Base-by-base conservation (phyloP, 2,888 invertebrate species). In the Cecidostiba fungosa region DNA sequence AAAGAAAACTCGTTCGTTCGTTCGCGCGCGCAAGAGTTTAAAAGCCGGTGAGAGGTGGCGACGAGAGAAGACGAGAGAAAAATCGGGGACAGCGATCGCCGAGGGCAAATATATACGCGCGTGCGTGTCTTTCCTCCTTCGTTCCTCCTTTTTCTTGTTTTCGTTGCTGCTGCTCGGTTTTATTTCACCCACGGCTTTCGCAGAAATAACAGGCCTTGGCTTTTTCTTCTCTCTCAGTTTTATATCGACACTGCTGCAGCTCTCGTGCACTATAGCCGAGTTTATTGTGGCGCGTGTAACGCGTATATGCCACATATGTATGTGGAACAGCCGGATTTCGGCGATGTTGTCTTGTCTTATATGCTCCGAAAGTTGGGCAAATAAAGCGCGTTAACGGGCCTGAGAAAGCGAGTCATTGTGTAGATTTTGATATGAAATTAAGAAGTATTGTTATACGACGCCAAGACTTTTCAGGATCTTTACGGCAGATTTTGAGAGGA, bases 81-180 rank as follows among this genome's bases (percentile, higher is more conserved):
- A 87, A 88, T 89, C 81, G 85, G 85, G 88, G 86, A 87, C 89
- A 88, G 84, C 76, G 81, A 86, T 88, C 32, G 82, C 85, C 86
- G 77, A 79, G 76, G 85, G 82, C 82, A 59, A 70, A 29, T 23
- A 36, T 32, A 70, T 43, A 43, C 12, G 12, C 69, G 74, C 85
- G 77, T 70, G 69, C 8, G 36, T 69, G 50, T 69, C 29, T 76
- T 76, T 47, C 43, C 32, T 78, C 10, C n/a, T n/a, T 50, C 36
- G n/a, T 50, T 81, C 19, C n/a, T 39, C 8, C 36, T 54, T 62
- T 14, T 36, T 32, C 32, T 23, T 23, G n/a, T 43, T 47, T 66
- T 16, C 23, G 36, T 47, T 19, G n/a, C 36, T 14, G 59, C 23
- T 19, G 3, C 10, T 62, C 73, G 32, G 23, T 36, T 82, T 77